Base-by-base conservation (phyloP, 2,888 invertebrate species). In the Tachina lurida region DNA sequence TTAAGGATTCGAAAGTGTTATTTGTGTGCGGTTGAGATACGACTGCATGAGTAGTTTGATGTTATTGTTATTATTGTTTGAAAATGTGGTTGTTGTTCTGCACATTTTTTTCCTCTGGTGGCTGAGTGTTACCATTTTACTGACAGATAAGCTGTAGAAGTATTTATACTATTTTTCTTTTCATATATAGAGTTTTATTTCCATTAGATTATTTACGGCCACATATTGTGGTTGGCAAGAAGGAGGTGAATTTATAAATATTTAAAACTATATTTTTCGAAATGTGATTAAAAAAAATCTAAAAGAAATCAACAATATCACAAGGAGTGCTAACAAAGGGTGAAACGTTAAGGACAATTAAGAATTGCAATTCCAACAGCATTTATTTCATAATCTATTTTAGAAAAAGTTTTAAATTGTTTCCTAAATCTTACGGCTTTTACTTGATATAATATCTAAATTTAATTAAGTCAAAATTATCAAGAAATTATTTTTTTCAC, bases 31-130 rank as follows among this genome's bases (percentile, higher is more conserved):
- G 19, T 65, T 63, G 54, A 39, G 71, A 68, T 68, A 54, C 62
- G 63, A 54, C 13, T 54, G 60, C 58, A 52, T 75, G 60, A 74
- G 71, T 79, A 60, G 80, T 74, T 81, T 52, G 74, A 60, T 67
- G 43, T 81, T 67, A 74, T 81, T 81, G 60, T 74, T 80, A 71
- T 71, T 79, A 65, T 71, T 80, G 73, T 68, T 52, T 74, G 80
- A 73, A 58, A 74, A 31, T 75, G 75, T 81, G 67, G 73, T 58
- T 49, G 49, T 17, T n/a, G 60, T 41, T 17, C 41, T 43, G 49
- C 13, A 13, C n/a, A 60, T 41, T 17, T 45, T 67, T 45, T n/a
- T 17, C 8, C 19, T 54, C 15, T 62, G 31, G 54, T 45, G 39
- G 60, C 41, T 17, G 82, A 76, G 70, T 82, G 82, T 82, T 76